Evolutionary conservation across 2,113 vertebrate species (phyloP).

Genomic region (Callionymus lyra): DNA sequence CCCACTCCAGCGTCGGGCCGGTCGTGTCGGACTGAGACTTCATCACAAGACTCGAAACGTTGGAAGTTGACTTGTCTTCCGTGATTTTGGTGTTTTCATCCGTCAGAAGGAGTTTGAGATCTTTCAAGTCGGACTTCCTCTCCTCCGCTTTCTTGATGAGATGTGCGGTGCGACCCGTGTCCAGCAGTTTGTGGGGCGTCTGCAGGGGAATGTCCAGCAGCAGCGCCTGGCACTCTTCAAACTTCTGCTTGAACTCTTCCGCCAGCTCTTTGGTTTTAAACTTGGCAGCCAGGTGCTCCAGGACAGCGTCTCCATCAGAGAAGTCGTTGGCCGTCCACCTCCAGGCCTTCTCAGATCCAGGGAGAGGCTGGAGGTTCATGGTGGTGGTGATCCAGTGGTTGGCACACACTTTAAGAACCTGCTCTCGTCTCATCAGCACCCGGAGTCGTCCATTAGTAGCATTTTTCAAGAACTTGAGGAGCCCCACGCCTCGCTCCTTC

Average conservation of each 20-base stretch:
- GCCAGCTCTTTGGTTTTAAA: slow-evolving; percentile 91
- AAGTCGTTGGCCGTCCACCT: slow-evolving; percentile 94
- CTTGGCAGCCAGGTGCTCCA: slow-evolving; percentile 88
- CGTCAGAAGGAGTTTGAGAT: slow-evolving; percentile 87
- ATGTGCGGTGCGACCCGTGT: slow-evolving; percentile 85
- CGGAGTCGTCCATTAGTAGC: slow-evolving; percentile 80
- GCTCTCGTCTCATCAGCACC: slow-evolving; percentile 92
- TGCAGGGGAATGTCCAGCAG: slow-evolving; percentile 92
- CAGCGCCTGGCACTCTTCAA: slow-evolving; percentile 88
- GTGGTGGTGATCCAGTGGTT: slow-evolving; percentile 98
- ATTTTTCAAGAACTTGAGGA: slow-evolving; percentile 91
- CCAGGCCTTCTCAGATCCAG: slow-evolving; percentile 92
- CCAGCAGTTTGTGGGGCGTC: slow-evolving; percentile 92
- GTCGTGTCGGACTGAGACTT: slow-evolving; percentile 72
- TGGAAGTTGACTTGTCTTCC: slow-evolving; percentile 21
- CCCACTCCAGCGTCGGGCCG: slow-evolving; percentile 85
- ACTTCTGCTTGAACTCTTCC: slow-evolving; percentile 89
- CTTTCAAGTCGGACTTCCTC: slow-evolving; percentile 95
- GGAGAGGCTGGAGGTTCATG: slow-evolving; percentile 90
- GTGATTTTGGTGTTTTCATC: slow-evolving; percentile 82
- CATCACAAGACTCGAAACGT: slow-evolving; percentile 54
- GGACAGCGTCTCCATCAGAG: slow-evolving; percentile 84
- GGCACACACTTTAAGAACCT: slow-evolving; percentile 94
- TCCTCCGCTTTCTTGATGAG: slow-evolving; percentile 96
- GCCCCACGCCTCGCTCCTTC: slow-evolving; percentile 93